phyloP scores from a whole-genome alignment of 2,113 vertebrate genomes.

The Nothobranchius kuhntae region DNA sequence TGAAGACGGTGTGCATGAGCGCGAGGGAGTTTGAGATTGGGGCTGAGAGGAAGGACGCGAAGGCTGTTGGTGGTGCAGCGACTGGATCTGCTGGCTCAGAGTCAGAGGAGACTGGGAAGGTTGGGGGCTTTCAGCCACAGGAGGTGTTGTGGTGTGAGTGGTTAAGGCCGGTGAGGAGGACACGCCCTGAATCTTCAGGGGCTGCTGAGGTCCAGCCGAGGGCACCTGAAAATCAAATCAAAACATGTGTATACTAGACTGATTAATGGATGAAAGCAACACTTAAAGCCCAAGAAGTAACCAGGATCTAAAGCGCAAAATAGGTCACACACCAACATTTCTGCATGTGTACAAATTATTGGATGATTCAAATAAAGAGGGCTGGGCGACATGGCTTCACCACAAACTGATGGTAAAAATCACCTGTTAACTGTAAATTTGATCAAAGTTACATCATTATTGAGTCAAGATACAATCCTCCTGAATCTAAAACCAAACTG shows the following conservation, averaged over 20 bases:
- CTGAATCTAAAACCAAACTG: background rate
- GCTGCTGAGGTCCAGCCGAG: slow-evolving; percentile 80
- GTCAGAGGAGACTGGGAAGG: slow-evolving; percentile 83
- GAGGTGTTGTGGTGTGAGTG: slow-evolving; percentile 50
- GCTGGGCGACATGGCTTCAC: slow-evolving; percentile 40
- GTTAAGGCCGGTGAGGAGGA: slow-evolving; percentile 72
- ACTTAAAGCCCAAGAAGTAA: slow-evolving; percentile 3
- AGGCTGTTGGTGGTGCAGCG: slow-evolving; percentile 79
- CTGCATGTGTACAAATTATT: slow-evolving; percentile 38
- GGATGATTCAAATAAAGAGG: slow-evolving; percentile 20
- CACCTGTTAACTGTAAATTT: background rate
- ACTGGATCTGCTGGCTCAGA: slow-evolving; percentile 84
- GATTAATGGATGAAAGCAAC: slow-evolving; percentile 1
- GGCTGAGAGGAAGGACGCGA: slow-evolving; percentile 84
- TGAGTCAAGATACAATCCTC: background rate
- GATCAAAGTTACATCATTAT: too few relatives aligned
- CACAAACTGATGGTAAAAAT: background rate
- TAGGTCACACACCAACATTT: background rate
- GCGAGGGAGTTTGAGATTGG: slow-evolving; percentile 83
- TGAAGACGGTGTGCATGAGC: slow-evolving; percentile 83
- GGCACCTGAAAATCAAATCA: slow-evolving; percentile 79
- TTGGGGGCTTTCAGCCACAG: slow-evolving; percentile 77
- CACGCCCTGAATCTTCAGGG: slow-evolving; percentile 82
- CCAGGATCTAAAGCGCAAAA: slow-evolving; percentile 15
- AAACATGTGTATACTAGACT: slow-evolving; percentile 16